Base-by-base conservation (phyloP, 2,797 vertebrate genomes). In the Heterohyrax brucei region DNA sequence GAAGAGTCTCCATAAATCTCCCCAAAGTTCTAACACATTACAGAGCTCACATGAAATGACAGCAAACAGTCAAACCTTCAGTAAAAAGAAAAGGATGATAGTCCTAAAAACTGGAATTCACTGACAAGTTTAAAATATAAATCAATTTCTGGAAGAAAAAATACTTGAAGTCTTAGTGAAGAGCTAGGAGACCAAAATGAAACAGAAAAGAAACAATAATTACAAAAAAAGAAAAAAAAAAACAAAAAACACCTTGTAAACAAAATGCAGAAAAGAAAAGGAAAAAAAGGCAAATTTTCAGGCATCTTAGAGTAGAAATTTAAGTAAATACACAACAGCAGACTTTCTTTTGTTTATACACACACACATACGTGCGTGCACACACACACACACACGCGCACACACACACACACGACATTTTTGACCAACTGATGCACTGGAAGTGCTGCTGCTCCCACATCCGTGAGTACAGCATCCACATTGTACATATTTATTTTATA, bases 81-180 rank as follows among this genome's bases (percentile, higher is more conserved):
- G 61, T 3, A 88, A 24, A 79, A 48, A 14, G 24, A 39, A 22
- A 48, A 48, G 48, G 2, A 1, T 33, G 64, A 26, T 10, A 75
- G 12, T 8, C 33, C 48, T 89, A 89, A 0, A 48, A 53, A 86
- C 13, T 68, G 85, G 48, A 73, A 73, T 72, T 22, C 21, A 26
- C 18, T 59, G 28, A 24, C 62, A 64, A 28, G 24, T 46, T 53
- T 53, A 19, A 75, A 86, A 73, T 85, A 39, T 75, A 73, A 14
- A 78, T 88, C 21, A 86, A 28, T 86, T 68, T 76, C 59, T 85
- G 56, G 12, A 18, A 85, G 46, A 77, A 75, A 80, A 77, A 68
- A 88, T 5, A n/a, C 30, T 50, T 86, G 39, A 70, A 50, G 48
- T 50, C 48, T 89, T 66, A 59, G 18, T 68, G 30, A 12, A 68